Conservation (phyloP, 2,113 vertebrate genomes). For the Hydropotes inermis region DNA sequence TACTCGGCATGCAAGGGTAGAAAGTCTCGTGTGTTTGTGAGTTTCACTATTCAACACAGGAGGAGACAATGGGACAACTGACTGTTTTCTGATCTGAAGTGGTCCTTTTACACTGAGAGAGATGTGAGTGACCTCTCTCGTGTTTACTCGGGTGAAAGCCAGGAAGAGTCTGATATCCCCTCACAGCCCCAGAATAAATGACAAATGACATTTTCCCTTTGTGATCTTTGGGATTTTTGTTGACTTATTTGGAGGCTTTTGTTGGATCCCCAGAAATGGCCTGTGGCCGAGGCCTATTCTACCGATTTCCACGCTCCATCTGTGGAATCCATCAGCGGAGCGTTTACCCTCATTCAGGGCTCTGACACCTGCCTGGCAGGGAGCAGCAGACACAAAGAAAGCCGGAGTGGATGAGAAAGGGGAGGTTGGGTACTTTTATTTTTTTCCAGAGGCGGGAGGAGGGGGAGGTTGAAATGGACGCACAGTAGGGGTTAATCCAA, state of each 20-base stretch:
- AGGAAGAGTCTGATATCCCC: slow-evolving; percentile 86
- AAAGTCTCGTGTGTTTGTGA: not conserved
- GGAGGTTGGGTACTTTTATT: slow-evolving; percentile 75
- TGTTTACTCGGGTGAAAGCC: slow-evolving; percentile 86
- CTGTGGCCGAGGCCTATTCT: slow-evolving; percentile 96
- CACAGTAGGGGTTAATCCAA: slow-evolving; percentile 95
- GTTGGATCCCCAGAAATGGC: slow-evolving; percentile 91
- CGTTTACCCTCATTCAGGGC: slow-evolving; percentile 91
- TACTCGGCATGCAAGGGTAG: not conserved
- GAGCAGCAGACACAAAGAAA: slow-evolving; percentile 92
- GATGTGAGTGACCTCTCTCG: slow-evolving; percentile 83
- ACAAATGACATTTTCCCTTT: slow-evolving; percentile 97
- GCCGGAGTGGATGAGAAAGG: slow-evolving; percentile 83
- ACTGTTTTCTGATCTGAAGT: slow-evolving; percentile 47
- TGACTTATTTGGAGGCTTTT: slow-evolving; percentile 96
- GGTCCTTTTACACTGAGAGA: slow-evolving; percentile 51
- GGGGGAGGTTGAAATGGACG: slow-evolving; percentile 79
- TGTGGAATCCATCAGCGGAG: slow-evolving; percentile 98
- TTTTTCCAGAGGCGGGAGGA: slow-evolving; percentile 65
- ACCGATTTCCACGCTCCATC: slow-evolving; percentile 99
- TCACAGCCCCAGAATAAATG: slow-evolving; percentile 89
- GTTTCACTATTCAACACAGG: not conserved
- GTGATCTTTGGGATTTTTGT: slow-evolving; percentile 93
- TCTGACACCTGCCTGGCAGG: slow-evolving; percentile 98
- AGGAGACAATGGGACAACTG: not conserved